These are phyloP conservation scores for Mastacembelus armatus DNA, from an alignment of 2,797 vertebrate species.

Conservation along the genomic window DNA sequence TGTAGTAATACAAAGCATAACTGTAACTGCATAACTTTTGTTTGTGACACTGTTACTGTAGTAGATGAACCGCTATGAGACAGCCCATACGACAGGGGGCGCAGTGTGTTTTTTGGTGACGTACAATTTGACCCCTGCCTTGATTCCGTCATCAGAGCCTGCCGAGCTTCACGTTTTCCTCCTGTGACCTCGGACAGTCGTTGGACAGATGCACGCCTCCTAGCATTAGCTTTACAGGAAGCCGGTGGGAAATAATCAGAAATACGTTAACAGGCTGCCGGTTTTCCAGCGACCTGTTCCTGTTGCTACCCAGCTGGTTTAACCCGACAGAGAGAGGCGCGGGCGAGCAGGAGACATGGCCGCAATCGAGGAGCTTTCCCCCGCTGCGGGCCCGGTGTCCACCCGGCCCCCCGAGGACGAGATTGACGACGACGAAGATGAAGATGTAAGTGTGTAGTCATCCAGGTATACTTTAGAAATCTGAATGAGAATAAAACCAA, in stretches of 20 bases:
- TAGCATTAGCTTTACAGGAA: constrained; percentile 29
- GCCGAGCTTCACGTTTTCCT: constrained; percentile 67
- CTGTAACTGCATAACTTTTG: no score
- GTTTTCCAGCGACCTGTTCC: not conserved
- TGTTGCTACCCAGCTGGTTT: not conserved
- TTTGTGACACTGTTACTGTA: no score
- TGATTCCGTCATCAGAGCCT: constrained; percentile 58
- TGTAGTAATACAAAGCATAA: no score
- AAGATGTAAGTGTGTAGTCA: constrained; percentile 73
- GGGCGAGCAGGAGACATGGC: constrained; percentile 70
- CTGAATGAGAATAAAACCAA: accelerated
- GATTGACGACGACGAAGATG: constrained; percentile 87
- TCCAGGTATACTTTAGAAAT: accelerated
- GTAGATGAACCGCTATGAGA: not conserved
- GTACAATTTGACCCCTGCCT: constrained; percentile 48
- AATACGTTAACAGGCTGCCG: not conserved
- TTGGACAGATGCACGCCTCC: constrained; percentile 19
- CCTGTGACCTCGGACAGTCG: constrained; percentile 80
- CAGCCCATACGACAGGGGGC: constrained; percentile 62
- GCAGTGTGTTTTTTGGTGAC: not conserved
- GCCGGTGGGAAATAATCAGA: not conserved
- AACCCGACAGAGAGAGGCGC: constrained; percentile 12
- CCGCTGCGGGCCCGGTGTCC: constrained; percentile 79
- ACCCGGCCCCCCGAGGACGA: constrained; percentile 82
- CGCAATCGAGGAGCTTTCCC: constrained; percentile 81